Evolutionary conservation across 2,888 invertebrate genomes (phyloP), one percentile per base, ranked within the genome.

Genomic region (Lasioglossum pauxillum): DNA sequence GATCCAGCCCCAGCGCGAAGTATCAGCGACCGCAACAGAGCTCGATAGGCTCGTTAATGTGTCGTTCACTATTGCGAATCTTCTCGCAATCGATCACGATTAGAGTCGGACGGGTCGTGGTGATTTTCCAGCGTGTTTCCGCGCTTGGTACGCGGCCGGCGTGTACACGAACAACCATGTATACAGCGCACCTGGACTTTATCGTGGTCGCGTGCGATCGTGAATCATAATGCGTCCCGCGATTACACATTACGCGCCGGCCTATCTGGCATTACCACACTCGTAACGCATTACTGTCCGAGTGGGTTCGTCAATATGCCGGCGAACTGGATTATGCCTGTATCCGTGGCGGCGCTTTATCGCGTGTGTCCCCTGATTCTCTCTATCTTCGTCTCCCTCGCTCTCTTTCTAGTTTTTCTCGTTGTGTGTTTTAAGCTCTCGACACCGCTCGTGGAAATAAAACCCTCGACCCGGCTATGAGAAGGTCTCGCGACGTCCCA

Each of bases 201-300:
- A 90, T 90, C 88, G 88, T 73, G 82, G 19, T 88, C 80, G 88
- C 83, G 88, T 88, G 85, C 83, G 78, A 80, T 80, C 82, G 84
- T 90, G 87, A 89, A 90, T 90, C 90, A 90, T 90, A 90, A 90
- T 90, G 87, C 85, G 75, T 83, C 87, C 73, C 73, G 76, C 83
- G 90, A 90, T 90, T 90, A 90, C 89, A 87, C 85, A 89, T 90
- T 90, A 90, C 89, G 83, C 84, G 83, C 74, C 82, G 46, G 67
- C 78, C 82, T 87, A 88, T 88, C 82, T 87, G 44, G 53, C 89
- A 53, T 78, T 53, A 38, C 78, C 78, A 38, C 87, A 90, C 84
- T 90, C 85, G 87, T 82, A 87, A 88, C 82, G 84, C 78, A 83
- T 90, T 90, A 89, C 79, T 78, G 81, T 78, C 72, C 78, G 79